Evolutionary conservation across 2,113 vertebrate species (phyloP), one percentile per base, ranked within the genome.

Genomic region (Neogobius melanostomus): DNA sequence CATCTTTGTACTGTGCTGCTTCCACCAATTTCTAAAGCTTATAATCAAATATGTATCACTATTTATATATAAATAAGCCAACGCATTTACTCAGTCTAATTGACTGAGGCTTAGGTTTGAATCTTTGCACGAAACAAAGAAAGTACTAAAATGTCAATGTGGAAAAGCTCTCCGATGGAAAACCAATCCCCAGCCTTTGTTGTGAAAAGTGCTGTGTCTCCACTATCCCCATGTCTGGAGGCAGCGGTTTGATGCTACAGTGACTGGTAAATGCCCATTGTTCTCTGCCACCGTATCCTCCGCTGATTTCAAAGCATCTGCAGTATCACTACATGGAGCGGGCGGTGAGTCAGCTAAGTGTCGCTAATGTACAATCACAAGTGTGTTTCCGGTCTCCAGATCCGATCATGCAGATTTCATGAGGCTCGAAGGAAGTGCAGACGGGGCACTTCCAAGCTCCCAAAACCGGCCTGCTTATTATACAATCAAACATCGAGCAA

Each of bases 261-360:
- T 43, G 15, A 42, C 56, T 59, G 56, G 56, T 59, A 11, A 59
- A 59, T 59, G 28, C 28, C 11, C 11, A 59, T 59, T 59, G 56
- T 59, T 59, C 62, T 63, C 72, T 69, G 77, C 82, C 79, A 68
- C 71, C 61, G 73, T 72, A 66, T 67, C 61, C 51, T 59, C 16
- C 52, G 42, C 54, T 49, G 42, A 47, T 45, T 60, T 69, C 36
- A 28, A 28, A 54, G 59, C 54, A 65, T 59, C 56, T 64, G 56
- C 56, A 65, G 50, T 59, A 64, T n/a, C 65, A 69, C 61, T 47
- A 42, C 54, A 56, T n/a, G 21, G 17, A 66, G 59, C 48, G 45
- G 28, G 64, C 43, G 44, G 65, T 7, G 46, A 66, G 8, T n/a
- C 60, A 74, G 64, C 43, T 53, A 69, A 72, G 53, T 51, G 51